Percentiles rank a stretch among this genome's conserved stretches.
Evolutionary conservation across 2,888 invertebrate species (phyloP).

Genomic region (Alcis repandata): DNA sequence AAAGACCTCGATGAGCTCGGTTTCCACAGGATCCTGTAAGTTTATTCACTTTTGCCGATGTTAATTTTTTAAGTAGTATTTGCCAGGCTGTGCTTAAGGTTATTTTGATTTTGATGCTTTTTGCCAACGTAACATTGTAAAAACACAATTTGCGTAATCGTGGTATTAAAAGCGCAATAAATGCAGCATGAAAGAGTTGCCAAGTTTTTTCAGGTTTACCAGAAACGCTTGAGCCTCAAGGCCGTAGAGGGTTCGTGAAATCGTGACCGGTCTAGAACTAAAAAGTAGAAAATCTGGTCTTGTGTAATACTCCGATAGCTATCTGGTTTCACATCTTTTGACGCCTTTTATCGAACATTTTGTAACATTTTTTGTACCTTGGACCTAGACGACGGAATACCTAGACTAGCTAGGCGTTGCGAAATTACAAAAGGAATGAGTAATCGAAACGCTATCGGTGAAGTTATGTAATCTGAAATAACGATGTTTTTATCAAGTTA

Average conservation of each 20-base stretch:
- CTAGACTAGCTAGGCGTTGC: constrained; percentile 25
- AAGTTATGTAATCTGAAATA: constrained; percentile 24
- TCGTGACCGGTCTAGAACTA: constrained; percentile 64
- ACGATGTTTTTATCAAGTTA: constrained; percentile 22
- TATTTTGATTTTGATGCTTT: constrained; percentile 9
- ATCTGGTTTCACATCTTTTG: constrained; percentile 59
- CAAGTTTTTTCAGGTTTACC: constrained; percentile 36
- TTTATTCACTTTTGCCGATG: neutral
- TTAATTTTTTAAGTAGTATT: too few relatives aligned
- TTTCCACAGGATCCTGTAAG: neutral
- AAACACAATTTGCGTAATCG: constrained; percentile 26
- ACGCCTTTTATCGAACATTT: constrained; percentile 52
- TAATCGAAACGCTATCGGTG: constrained; percentile 28
- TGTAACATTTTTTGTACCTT: constrained; percentile 47
- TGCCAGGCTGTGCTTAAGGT: too few relatives aligned
- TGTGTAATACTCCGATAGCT: constrained; percentile 59
- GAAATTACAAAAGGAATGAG: constrained; percentile 33
- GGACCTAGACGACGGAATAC: constrained; percentile 44
- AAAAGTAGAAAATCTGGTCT: constrained; percentile 61
- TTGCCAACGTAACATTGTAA: constrained; percentile 16
- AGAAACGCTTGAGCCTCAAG: constrained; percentile 57
- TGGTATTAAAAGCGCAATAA: constrained; percentile 33
- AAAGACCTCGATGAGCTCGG: too few relatives aligned
- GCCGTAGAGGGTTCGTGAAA: constrained; percentile 58
- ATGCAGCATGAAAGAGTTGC: constrained; percentile 33